phyloP scores from a whole-genome alignment of 2,797 vertebrate species.

The Lepus townsendii region DNA sequence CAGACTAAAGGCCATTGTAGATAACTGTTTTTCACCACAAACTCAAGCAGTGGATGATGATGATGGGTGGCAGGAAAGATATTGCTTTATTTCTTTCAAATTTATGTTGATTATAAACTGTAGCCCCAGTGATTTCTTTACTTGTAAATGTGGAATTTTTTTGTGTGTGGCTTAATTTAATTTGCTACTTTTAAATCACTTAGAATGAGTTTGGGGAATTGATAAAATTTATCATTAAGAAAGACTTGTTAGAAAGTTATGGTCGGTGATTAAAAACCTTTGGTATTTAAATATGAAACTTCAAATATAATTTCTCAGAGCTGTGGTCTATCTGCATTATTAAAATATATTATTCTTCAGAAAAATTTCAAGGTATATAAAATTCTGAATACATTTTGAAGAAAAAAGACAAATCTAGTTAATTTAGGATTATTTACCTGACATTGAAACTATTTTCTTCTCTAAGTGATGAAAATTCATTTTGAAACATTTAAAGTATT shows the following conservation, averaged over 20 bases:
- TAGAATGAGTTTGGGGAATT: conserved; percentile 77
- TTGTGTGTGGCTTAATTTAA: conserved; percentile 78
- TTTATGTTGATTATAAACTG: conserved; percentile 54
- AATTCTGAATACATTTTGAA: conserved; percentile 48
- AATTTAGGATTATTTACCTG: conserved; percentile 57
- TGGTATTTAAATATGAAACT: conserved; percentile 81
- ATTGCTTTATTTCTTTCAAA: conserved; percentile 62
- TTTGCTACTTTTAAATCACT: conserved; percentile 83
- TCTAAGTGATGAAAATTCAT: conserved; percentile 52
- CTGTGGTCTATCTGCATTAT: background rate
- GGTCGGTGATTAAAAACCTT: conserved; percentile 70
- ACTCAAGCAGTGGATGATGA: conserved; percentile 72
- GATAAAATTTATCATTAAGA: conserved; percentile 80
- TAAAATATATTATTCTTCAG: background rate
- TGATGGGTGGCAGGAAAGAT: conserved; percentile 77
- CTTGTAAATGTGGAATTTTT: conserved; percentile 79
- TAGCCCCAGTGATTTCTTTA: conserved; percentile 66
- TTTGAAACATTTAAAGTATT: conserved; percentile 65
- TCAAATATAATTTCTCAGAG: conserved; percentile 78
- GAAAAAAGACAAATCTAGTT: conserved; percentile 47
- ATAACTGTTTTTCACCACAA: conserved; percentile 49
- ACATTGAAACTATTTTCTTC: conserved; percentile 55
- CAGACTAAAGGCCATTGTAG: conserved; percentile 38
- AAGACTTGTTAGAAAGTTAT: conserved; percentile 80
- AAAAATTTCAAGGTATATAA: conserved; percentile 5